Conservation (phyloP, 2,888 invertebrate species). For the Chironomus riparius region DNA sequence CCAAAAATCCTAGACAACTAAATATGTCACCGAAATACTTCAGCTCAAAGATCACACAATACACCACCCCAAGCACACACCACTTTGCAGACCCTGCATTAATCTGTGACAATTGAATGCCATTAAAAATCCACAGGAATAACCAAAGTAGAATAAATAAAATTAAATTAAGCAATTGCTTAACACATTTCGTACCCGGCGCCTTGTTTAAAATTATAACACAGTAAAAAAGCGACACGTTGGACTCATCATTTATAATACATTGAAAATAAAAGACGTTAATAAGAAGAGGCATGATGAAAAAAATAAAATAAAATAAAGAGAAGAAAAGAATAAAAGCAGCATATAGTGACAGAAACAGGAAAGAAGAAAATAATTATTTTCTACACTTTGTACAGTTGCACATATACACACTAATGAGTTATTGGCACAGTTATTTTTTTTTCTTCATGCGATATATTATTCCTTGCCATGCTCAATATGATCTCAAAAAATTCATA, state of each 20-base stretch:
- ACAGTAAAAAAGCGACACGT: conserved; percentile 17
- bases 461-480: neutral
- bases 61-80: too few relatives aligned
- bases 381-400: conserved; percentile 9
- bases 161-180: neutral
- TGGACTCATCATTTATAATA: conserved; percentile 8
- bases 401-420: conserved; percentile 25
- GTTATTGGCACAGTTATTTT: conserved; percentile 27
- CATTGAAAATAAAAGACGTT: neutral
- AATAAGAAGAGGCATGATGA: too few relatives aligned
- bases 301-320: neutral
- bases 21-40: too few relatives aligned
- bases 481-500: too few relatives aligned
- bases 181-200: conserved; percentile 7
- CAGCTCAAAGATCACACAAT: too few relatives aligned
- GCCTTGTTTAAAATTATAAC: conserved; percentile 24
- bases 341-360: neutral
- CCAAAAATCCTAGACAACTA: too few relatives aligned
- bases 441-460: neutral
- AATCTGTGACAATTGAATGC: too few relatives aligned
- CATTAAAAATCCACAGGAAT: neutral
- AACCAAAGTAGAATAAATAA: neutral
- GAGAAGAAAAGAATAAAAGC: neutral
- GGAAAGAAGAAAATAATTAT: neutral
- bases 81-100: too few relatives aligned